Base-by-base conservation (phyloP, 2,888 invertebrate genomes). In the Balanococcus diminutus region DNA sequence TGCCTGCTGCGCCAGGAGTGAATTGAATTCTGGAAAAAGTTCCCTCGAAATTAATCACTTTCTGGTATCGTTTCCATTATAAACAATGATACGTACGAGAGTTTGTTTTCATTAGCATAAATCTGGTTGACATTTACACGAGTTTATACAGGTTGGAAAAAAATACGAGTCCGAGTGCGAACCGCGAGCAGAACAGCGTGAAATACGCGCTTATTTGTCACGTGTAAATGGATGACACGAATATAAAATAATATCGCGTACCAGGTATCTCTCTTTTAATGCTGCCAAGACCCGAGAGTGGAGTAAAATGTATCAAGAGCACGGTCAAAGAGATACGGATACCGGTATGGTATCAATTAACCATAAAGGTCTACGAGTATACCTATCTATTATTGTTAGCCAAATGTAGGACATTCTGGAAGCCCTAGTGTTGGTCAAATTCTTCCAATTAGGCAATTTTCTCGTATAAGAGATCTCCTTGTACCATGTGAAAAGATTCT, bases 221-320 rank as follows among this genome's bases (percentile, higher is more conserved):
- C 75, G 75, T 75, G 16, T 32, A 32, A 75, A 75, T 31, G 25
- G 16, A 72, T 72, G 72, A 72, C 72, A 75, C 32, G n/a, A 16
- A 75, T 51, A 51, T 75, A 75, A 32, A 67, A 67, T 67, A 67
- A 67, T 67, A 67, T 67, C 61, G 61, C 61, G 61, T 67, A 67
- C 9, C 61, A 28, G 61, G 28, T 67, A 67, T 67, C 61, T 25
- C 11, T 28, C 11, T 67, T 67, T 11, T 22, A 8, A 56, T 28
- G 28, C 25, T 3, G 61, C 11, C 11, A 67, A 67, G 61, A 67
- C 28, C 11, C 11, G 28, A 67, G 61, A 67, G 25, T 28, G 11
- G 28, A 67, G 61, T 28, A 67, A 67, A 67, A 46, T 36, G 8
- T 16, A 46, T 16, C 5, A 67, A 25, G 61, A 25, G 22, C 28